Conservation (phyloP, 2,888 invertebrate species). For the Patella pellucida region DNA sequence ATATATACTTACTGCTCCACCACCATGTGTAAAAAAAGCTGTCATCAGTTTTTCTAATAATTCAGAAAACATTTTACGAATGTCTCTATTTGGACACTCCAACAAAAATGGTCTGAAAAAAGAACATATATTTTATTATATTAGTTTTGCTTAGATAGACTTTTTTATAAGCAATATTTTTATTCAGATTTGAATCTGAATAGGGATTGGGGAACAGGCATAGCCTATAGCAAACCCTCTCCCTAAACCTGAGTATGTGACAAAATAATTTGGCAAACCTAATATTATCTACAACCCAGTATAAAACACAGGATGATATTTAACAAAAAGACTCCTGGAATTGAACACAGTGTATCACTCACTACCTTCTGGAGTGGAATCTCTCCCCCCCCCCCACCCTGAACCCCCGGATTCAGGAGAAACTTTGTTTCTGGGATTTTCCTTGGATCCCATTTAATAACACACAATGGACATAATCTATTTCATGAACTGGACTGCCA, state of each 20-base stretch:
- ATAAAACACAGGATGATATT: neutral
- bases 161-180: too few species aligned
- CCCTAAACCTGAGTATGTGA: neutral
- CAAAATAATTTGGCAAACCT: neutral
- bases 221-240: too few species aligned
- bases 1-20: constrained; percentile 58
- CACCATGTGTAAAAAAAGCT: constrained; percentile 66
- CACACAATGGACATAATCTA: neutral
- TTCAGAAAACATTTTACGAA: constrained; percentile 68
- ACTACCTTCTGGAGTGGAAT: too few species aligned
- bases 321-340: too few species aligned
- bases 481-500: neutral
- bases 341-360: too few species aligned
- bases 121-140: neutral
- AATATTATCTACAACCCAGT: neutral
- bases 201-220: too few species aligned
- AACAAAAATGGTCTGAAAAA: constrained; percentile 69
- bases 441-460: neutral
- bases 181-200: too few species aligned
- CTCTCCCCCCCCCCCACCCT: too few species aligned
- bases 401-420: too few species aligned
- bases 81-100: constrained; percentile 71
- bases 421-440: too few species aligned
- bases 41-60: constrained; percentile 64
- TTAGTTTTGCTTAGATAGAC: neutral